Base-by-base conservation (phyloP, 2,113 vertebrate species). In the Poicephalus gulielmi region DNA sequence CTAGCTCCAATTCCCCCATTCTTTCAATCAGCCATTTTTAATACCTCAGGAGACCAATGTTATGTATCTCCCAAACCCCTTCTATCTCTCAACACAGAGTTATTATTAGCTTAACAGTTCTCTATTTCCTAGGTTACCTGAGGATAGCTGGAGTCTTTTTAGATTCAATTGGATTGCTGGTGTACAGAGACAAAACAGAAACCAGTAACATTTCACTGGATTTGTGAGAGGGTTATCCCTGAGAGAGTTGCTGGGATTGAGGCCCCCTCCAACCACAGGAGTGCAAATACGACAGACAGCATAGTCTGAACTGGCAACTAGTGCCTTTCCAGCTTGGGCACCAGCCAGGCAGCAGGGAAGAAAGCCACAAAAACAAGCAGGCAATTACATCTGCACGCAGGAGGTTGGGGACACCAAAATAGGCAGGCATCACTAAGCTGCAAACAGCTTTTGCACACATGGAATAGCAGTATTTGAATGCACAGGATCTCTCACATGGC, bases 321-420 rank as follows among this genome's bases (percentile, higher is more conserved):
- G 17, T 16, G 18, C n/a, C 22, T 39, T 75, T 75, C 14, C 12
- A 11, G 31, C 84, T 31, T 50, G 35, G 30, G 8, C 33, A 75
- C 16, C 28, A 30, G 70, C 5, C 19, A 83, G 31, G 22, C 6
- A 64, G 25, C 35, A 53, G 22, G 10, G 14, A 64, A 73, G 28
- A 44, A 71, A 86, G 24, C 46, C 28, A 35, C 31, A 69, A 53
- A 81, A 46, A 7, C 0, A 6, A 64, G 17, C 2, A 35, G 10
- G 12, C 6, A 73, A 27, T 46, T 47, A 35, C 17, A 30, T 66
- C 28, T 68, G 28, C 27, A 14, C 7, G 41, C 27, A 52, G 55
- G 30, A 67, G 11, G 25, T 12, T 43, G 41, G 9, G 41, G 30
- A 60, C 33, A n/a, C 0, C 0, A 62, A 66, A 17, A 0, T 2